phyloP scores from a whole-genome alignment of 2,113 vertebrate genomes.

The Orthochromis indermauri region DNA sequence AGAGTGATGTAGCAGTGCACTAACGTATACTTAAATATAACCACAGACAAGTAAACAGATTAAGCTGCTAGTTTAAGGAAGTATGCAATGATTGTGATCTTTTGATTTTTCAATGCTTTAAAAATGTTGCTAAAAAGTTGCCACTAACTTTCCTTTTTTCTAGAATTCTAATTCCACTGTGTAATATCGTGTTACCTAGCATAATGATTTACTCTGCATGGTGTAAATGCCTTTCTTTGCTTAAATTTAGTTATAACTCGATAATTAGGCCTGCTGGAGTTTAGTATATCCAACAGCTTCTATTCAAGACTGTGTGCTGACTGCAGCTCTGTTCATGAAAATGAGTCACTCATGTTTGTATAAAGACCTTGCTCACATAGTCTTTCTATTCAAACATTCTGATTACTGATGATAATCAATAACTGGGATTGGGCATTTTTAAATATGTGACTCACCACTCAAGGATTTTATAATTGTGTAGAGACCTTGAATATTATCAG shows the following conservation, averaged over 20 bases:
- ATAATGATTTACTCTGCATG: neutral
- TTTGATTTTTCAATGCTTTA: neutral
- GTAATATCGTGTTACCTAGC: neutral
- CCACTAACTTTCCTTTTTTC: neutral
- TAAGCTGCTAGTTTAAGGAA: neutral
- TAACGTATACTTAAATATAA: neutral
- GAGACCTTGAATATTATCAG: neutral
- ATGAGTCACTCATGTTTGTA: neutral
- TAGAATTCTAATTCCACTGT: neutral
- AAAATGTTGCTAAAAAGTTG: neutral
- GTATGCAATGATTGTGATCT: neutral
- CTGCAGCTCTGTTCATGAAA: neutral
- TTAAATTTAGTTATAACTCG: neutral
- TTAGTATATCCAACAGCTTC: neutral
- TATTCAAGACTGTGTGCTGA: neutral
- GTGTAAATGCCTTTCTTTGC: neutral
- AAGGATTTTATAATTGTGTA: neutral
- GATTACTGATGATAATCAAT: neutral
- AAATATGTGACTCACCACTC: neutral
- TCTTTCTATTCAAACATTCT: neutral
- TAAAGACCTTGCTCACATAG: neutral
- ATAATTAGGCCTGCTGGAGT: neutral
- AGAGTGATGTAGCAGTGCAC: neutral
- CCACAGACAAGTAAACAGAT: neutral
- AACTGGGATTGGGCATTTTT: neutral